phyloP scores from a whole-genome alignment of 2,797 vertebrate species.

The Spinus pinus region DNA sequence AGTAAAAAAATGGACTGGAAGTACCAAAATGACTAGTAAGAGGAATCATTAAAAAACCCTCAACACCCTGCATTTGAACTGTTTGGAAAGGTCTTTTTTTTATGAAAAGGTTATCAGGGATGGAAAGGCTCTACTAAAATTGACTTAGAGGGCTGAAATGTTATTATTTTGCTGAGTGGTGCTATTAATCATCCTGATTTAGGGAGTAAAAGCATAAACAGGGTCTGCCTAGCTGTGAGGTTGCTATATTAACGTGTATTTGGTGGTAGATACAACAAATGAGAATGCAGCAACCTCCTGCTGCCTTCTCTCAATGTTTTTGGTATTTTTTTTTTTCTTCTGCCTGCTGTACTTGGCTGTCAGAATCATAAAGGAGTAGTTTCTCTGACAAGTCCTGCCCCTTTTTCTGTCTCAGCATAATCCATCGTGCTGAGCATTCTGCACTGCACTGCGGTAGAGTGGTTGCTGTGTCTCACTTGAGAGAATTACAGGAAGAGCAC shows the following conservation, averaged over 20 bases:
- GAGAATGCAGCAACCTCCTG: neutral
- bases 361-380: neutral
- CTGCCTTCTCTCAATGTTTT: neutral
- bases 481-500: neutral
- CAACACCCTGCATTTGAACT: neutral
- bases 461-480: neutral
- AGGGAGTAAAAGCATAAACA: neutral
- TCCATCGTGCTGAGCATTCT: neutral
- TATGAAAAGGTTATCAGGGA: neutral
- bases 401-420: neutral
- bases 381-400: neutral
- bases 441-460: fast-evolving
- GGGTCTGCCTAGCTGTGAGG: neutral
- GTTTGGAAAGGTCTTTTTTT: neutral
- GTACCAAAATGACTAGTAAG: neutral
- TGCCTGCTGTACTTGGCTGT: neutral
- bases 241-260: neutral
- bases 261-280: neutral
- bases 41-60: neutral
- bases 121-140: neutral
- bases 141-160: neutral
- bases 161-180: neutral
- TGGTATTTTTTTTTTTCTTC: neutral
- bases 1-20: neutral
- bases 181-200: neutral